Conservation (phyloP, 2,113 vertebrate genomes). For the Rhodinocichla rosea region DNA sequence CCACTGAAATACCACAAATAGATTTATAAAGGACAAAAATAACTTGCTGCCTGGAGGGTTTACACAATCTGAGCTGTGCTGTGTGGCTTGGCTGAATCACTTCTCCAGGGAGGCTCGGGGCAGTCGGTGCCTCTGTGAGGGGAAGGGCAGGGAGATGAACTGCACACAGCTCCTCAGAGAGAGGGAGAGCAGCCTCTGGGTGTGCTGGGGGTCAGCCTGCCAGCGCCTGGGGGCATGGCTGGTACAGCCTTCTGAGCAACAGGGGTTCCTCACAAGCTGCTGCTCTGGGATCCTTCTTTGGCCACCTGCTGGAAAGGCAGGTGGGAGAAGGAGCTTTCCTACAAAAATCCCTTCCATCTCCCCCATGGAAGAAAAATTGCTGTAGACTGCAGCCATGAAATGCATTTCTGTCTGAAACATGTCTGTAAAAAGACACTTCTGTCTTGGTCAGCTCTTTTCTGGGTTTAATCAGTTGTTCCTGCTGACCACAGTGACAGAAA, state of each 20-base stretch:
- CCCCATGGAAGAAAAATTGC: background rate
- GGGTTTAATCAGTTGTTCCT: background rate
- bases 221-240: rapidly evolving
- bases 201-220: background rate
- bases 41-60: background rate
- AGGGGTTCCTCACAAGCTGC: background rate
- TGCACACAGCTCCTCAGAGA: background rate
- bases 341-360: background rate
- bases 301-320: background rate
- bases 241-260: background rate
- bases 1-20: slow-evolving; percentile 29
- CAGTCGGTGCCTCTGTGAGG: background rate
- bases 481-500: background rate
- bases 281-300: background rate
- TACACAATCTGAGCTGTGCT: background rate
- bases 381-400: background rate
- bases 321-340: background rate
- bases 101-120: background rate
- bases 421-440: background rate
- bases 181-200: rapidly evolving
- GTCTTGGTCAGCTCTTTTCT: slow-evolving; percentile 19
- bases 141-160: background rate
- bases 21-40: slow-evolving; percentile 35
- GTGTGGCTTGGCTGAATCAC: background rate
- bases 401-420: background rate